Percentiles rank a stretch among this genome's conserved stretches.
phyloP scores from a whole-genome alignment of 2,888 invertebrate genomes.

The Eupithecia tripunctaria region DNA sequence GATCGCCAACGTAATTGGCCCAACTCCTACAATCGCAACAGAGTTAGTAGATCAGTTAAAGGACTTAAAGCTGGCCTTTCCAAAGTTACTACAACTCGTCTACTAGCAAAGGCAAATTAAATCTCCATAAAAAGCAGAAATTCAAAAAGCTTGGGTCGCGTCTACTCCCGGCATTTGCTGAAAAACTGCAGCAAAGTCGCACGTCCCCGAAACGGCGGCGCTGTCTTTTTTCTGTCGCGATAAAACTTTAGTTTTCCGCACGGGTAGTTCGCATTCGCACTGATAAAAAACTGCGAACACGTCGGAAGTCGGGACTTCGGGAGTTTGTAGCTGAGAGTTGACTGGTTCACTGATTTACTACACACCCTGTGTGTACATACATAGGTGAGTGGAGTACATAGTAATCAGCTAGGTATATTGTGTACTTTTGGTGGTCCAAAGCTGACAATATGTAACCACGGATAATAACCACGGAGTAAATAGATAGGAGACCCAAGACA shows the following conservation, averaged over 20 bases:
- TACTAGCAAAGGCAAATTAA: not conserved
- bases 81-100: not conserved
- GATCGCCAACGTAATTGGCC: not conserved
- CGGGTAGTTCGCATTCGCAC: slow-evolving; percentile 8
- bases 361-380: not conserved
- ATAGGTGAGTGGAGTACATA: not conserved
- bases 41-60: not conserved
- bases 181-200: not conserved
- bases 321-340: not conserved
- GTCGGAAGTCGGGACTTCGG: not conserved
- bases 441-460: not conserved
- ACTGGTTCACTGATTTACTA: not conserved
- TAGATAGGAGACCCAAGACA: not conserved
- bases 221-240: slow-evolving; percentile 9
- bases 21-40: not conserved
- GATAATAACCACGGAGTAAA: not conserved
- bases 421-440: not conserved
- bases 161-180: not conserved
- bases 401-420: not conserved
- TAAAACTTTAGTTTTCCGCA: slow-evolving; percentile 18
- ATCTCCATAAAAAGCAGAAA: not conserved
- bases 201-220: not conserved
- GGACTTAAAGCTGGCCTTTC: not conserved
- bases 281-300: slow-evolving; percentile 14
- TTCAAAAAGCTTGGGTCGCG: not conserved